A percentile compares a stretch with the other conserved stretches of the same genome.
Evolutionary conservation across 1,140 invertebrate species (phyloP).

Genomic region (Drosophila arizonae): DNA sequence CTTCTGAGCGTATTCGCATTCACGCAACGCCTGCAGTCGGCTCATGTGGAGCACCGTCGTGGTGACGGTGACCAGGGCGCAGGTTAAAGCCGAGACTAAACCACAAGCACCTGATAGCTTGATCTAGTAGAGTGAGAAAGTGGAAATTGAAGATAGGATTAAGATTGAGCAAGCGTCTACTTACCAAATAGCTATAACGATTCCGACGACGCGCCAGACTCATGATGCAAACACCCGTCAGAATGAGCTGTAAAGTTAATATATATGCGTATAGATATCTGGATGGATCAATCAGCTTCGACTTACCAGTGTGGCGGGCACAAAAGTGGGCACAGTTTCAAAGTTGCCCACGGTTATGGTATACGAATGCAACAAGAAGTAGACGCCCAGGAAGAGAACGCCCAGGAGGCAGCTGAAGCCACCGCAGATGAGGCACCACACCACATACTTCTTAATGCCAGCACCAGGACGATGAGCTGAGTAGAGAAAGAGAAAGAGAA

Average conservation of each 20-base stretch:
- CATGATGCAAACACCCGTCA: constrained; percentile 93
- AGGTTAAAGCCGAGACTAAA: constrained; percentile 91
- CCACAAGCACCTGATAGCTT: constrained; percentile 93
- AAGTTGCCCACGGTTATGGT: constrained; percentile 91
- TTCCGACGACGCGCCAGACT: constrained; percentile 91
- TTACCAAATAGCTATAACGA: constrained; percentile 93
- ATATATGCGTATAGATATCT: neutral
- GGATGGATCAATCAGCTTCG: constrained; percentile 2
- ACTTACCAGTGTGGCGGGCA: constrained; percentile 90
- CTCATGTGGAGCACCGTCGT: constrained; percentile 97
- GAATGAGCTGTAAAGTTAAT: constrained; percentile 86
- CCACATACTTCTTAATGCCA: constrained; percentile 88
- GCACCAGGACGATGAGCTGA: constrained; percentile 75
- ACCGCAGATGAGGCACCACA: constrained; percentile 90
- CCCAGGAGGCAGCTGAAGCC: constrained; percentile 88
- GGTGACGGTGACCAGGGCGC: constrained; percentile 94
- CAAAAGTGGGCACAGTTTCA: constrained; percentile 92
- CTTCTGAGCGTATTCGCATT: constrained; percentile 92
- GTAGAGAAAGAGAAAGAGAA: constrained; percentile 3
- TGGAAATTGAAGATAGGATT: neutral
- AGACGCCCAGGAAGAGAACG: constrained; percentile 89
- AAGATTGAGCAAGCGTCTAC: constrained; percentile 60
- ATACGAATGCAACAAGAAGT: constrained; percentile 89
- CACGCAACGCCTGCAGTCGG: constrained; percentile 91
- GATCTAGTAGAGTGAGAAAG: constrained; percentile 84